Base-by-base conservation (phyloP, 1,140 invertebrate genomes). In the Telenomus remus region DNA sequence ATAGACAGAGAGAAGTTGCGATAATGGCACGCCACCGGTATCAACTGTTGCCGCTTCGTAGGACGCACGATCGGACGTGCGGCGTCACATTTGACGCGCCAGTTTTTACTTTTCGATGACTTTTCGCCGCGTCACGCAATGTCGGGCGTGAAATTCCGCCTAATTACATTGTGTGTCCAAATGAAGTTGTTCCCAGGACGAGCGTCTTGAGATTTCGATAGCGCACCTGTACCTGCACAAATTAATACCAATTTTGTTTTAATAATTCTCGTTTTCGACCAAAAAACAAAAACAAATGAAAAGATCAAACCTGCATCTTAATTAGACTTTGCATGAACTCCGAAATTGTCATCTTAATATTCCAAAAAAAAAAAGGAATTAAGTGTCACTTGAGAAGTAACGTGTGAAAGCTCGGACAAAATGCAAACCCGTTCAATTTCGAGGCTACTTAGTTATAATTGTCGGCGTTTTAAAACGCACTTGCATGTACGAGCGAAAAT, bases 21-120 rank as follows among this genome's bases (percentile, higher is more conserved):
- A 76, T 76, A 76, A 76, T 76, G 72, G 65, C 65, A 65, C 64
- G 65, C 35, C 65, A 55, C 60, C 64, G n/a, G 72, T 65, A 76
- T 70, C 72, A 76, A 60, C 72, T 76, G 72, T 76, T 76, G 43
- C 49, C 9, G 33, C 19, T 44, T 19, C 51, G 42, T 57, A 16
- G 13, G 46, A 27, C 34, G 34, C 19, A 60, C 55, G 65, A 60
- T 56, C 66, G 70, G 66, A 55, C 66, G 66, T 76, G 60, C 59
- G 72, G 69, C 61, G 73, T 76, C 60, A 65, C 66, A 56, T 70
- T 69, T 60, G 53, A 69, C n/a, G 61, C 39, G 60, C 46, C 37
- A 69, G 70, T 70, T 70, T 76, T 76, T 48, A 61, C 19, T 27
- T 50, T 70, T 65, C 49, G 27, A 65, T 13, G 43, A 55, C 61